Percentiles rank a stretch among this genome's conserved stretches.
Conservation (phyloP, 64 coral and sea anemone genomes). For the Cladopsammia gracilis region DNA sequence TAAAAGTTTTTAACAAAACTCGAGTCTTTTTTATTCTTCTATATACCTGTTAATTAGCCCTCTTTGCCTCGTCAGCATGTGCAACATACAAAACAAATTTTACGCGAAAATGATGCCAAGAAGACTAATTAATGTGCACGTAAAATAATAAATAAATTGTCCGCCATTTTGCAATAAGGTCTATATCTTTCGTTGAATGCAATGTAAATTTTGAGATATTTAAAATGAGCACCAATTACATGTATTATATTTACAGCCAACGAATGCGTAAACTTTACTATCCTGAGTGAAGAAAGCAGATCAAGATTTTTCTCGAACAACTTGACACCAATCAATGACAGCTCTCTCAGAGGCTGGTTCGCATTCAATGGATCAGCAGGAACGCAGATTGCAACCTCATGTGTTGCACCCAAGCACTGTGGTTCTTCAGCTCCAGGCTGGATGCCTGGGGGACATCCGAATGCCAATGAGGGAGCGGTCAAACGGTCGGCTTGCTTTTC, state of each 20-base stretch:
- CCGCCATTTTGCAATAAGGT: no score
- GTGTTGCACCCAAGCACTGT: constrained; percentile 19
- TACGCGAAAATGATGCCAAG: no score
- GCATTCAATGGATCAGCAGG: constrained; percentile 62
- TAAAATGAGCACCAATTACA: no score
- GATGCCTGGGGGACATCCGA: constrained; percentile 53
- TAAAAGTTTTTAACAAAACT: no score
- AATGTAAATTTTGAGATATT: no score
- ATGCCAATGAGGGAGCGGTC: constrained; percentile 22
- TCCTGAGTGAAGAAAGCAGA: neutral
- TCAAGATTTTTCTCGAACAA: neutral
- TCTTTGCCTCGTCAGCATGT: no score
- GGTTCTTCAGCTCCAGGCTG: constrained; percentile 51
- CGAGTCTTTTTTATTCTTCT: no score
- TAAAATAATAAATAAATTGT: no score
- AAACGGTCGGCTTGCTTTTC: constrained; percentile 23
- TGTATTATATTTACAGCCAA: neutral
- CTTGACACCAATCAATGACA: neutral
- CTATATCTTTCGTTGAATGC: no score
- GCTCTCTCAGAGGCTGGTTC: constrained; percentile 37
- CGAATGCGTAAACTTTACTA: constrained; percentile 44
- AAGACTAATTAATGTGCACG: no score
- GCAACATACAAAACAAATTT: no score
- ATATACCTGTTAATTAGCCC: no score
- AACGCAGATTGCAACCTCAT: constrained; percentile 41